phyloP scores from a whole-genome alignment of 2,797 vertebrate species.

The Sebastes cheni region DNA sequence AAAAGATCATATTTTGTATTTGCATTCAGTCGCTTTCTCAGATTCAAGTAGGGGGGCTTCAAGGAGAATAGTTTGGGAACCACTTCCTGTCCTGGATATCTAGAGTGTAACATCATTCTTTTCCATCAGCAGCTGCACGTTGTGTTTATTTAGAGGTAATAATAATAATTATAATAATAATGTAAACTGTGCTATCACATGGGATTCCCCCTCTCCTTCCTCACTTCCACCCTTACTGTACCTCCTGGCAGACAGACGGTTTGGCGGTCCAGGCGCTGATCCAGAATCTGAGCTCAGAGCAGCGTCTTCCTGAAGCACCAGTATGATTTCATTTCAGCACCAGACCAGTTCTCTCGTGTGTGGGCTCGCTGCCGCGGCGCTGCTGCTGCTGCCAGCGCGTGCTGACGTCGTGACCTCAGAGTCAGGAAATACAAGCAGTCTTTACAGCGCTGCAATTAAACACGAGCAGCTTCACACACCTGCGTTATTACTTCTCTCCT shows the following conservation, averaged over 20 bases:
- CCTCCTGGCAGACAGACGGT: constrained; percentile 49
- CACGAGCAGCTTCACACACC: constrained; percentile 10
- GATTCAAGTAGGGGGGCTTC: no score
- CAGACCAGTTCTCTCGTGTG: constrained; percentile 62
- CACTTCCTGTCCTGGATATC: not conserved
- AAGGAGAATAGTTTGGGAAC: not conserved
- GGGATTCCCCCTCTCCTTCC: constrained; percentile 44
- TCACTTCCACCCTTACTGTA: not conserved
- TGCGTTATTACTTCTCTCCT: not conserved
- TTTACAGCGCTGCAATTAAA: constrained; percentile 23
- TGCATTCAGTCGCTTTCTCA: no score
- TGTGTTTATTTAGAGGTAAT: not conserved
- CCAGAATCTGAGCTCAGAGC: constrained; percentile 65
- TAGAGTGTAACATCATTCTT: not conserved
- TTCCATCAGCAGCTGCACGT: not conserved
- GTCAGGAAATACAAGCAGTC: constrained; percentile 46
- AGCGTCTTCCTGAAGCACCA: constrained; percentile 5
- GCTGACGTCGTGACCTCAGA: constrained; percentile 37
- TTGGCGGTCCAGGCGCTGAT: constrained; percentile 69
- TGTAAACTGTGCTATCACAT: constrained; percentile 76
- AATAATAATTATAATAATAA: constrained; percentile 42
- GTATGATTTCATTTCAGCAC: constrained; percentile 80
- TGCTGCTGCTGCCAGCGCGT: constrained; percentile 25
- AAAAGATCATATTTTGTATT: no score
- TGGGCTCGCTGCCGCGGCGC: constrained; percentile 67